Base-by-base conservation (phyloP, 2,888 invertebrate species). In the Aspidiotus destructor region DNA sequence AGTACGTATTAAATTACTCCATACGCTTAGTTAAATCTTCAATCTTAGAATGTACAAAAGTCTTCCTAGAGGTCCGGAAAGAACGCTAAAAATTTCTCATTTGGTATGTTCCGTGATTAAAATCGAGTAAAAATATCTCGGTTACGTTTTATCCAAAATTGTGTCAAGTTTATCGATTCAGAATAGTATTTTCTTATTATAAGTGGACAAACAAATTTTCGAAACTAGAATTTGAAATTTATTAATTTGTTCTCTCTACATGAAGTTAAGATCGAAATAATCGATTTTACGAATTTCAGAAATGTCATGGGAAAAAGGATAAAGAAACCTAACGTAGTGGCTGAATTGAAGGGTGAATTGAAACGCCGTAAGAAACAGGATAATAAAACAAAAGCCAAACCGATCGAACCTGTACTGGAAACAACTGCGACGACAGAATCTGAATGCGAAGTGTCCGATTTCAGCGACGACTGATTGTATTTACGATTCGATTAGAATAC, bases 291-390 rank as follows among this genome's bases (percentile, higher is more conserved):
- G 17, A 0, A n/a, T 42, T 17, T 41, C 52, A 67, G 67, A 41
- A 17, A 57, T 40, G 48, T 52, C 1, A 17, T 67, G 16, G 58
- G 58, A 28, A 67, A 67, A 60, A 58, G 67, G 15, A 9, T 67
- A 41, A 67, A 67, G 11, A 67, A 67, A 60, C 67, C 67, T n/a
- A 58, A 40, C 42, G 60, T 60, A 8, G 58, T 57, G n/a, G 57
- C 67, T 7, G 67, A 67, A 60, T 60, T 67, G n/a, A 67, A 67
- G 48, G 52, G 15, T 60, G 48, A 41, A 28, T 42, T 42, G 44
- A 6, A 55, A 17, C 48, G 41, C n/a, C 17, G 7, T 7, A 10
- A 11, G 9, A 67, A 67, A 41, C 48, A 28, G 9, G 17, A n/a
- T 28, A 13, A 52, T 6, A 58, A 48, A 44, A 48, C 57, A 17